Evolutionary conservation across 2,888 invertebrate species (phyloP).

Genomic region (Brassicogethes aeneus): DNA sequence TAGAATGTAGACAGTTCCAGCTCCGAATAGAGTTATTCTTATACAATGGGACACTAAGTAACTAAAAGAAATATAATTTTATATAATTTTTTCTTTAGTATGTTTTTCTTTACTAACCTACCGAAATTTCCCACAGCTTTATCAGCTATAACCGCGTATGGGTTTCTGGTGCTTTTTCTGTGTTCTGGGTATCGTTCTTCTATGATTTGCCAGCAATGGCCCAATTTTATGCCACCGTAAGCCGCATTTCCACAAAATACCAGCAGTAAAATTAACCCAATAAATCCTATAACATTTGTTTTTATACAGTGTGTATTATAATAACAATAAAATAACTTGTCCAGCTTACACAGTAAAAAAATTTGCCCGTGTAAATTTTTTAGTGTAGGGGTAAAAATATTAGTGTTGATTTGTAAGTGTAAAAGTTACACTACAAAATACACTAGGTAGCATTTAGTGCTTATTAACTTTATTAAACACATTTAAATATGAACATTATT

Average conservation of each 20-base stretch:
- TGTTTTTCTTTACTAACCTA: constrained; percentile 38
- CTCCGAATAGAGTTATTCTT: constrained; percentile 57
- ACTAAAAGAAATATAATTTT: constrained; percentile 25
- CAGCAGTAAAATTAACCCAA: constrained; percentile 52
- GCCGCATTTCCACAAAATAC: constrained; percentile 52
- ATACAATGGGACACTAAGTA: constrained; percentile 50
- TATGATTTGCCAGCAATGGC: constrained; percentile 60
- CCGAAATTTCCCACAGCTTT: constrained; percentile 51
- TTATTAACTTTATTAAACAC: no score
- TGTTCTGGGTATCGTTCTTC: constrained; percentile 56
- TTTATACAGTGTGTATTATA: no score
- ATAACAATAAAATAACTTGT: not conserved
- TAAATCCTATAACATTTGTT: constrained; percentile 48
- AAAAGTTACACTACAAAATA: no score
- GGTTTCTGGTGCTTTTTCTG: constrained; percentile 50
- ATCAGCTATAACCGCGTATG: constrained; percentile 59
- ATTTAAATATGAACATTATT: no score
- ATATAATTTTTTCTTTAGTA: constrained; percentile 1
- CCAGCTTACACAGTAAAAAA: constrained; percentile 1
- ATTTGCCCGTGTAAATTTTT: no score
- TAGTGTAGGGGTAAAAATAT: no score
- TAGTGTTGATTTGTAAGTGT: no score
- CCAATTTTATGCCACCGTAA: constrained; percentile 58
- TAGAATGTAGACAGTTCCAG: constrained; percentile 56
- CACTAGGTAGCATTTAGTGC: no score